Base-by-base conservation (phyloP, 2,113 vertebrate genomes). In the Spizaetus ornatus region DNA sequence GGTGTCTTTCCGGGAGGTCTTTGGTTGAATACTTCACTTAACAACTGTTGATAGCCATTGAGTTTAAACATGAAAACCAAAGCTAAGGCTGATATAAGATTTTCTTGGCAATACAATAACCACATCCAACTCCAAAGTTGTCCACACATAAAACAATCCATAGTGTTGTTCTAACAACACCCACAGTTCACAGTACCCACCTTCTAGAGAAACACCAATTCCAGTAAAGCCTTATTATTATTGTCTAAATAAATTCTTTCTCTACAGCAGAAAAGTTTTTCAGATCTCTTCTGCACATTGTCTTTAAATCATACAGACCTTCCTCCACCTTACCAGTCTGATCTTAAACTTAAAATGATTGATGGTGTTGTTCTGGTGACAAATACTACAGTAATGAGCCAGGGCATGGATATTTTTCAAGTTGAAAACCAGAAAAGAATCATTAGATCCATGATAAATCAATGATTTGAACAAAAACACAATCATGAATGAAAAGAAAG, bases 381-480 rank as follows among this genome's bases (percentile, higher is more conserved):
- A 97, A 95, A 90, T 79, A 56, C 70, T 90, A 59, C 52, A 71
- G 47, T 76, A 93, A 81, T 88, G 82, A 95, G 15, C 23, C 40
- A 78, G 61, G 25, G 11, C 58, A 86, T 77, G 36, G 55, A 38
- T 65, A 96, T 97, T 80, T 96, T 94, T 96, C 93, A 96, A 95
- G 47, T 3, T 90, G 82, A 95, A 96, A 95, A 79, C 32, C 76
- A 84, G 91, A 82, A 88, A 93, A 94, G 27, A 92, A 55, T 73
- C 40, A 79, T 95, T 92, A 93, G 65, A 91, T 91, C 36, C 18
- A 69, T 74, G 47, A 92, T 74, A 93, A 93, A 91, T 88, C 88
- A 92, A 86, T 88, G 53, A 82, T 90, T 90, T 94, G 48, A 94
- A 88, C 16, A 62, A 88, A 92, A 81, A 10, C 27, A 71, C 20